Evolutionary conservation across 2,113 vertebrate genomes (phyloP).

Genomic region (Ammodytes marinus): DNA sequence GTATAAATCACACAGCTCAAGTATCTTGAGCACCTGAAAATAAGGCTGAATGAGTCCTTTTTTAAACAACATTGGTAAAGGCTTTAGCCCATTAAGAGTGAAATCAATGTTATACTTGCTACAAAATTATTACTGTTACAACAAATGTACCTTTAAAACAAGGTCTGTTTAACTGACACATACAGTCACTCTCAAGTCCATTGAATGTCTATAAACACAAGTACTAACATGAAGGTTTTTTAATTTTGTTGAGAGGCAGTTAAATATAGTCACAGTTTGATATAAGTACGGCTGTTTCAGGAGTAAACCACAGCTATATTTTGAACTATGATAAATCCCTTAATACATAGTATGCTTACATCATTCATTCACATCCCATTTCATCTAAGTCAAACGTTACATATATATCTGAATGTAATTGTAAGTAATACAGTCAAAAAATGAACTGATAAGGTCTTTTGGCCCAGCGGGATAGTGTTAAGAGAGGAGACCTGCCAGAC

Average conservation of each 20-base stretch:
- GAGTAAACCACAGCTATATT: not conserved
- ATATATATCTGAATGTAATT: conserved; percentile 24
- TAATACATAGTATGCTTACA: not conserved
- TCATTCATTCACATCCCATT: not conserved
- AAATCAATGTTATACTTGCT: not conserved
- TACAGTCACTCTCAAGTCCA: not conserved
- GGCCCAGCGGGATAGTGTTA: conserved; percentile 3
- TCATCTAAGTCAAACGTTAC: conserved; percentile 4
- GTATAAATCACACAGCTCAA: not conserved
- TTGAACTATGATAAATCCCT: not conserved
- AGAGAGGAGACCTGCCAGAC: conserved; percentile 25
- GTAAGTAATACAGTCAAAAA: conserved; percentile 16
- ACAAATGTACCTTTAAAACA: not conserved
- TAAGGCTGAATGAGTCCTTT: not conserved
- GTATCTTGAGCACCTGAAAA: conserved; percentile 20
- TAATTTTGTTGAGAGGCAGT: not conserved
- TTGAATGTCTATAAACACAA: not conserved
- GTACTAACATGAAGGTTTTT: not conserved
- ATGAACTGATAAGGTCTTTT: conserved; percentile 41
- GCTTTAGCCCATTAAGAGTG: not conserved
- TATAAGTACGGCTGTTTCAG: not conserved
- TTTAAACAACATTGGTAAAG: not conserved
- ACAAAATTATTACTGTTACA: not conserved
- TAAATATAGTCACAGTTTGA: not conserved
- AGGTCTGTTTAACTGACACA: not conserved